Base-by-base conservation (phyloP, 30 jellyfish, hydroid and myxozoan species). In the Pelagia noctiluca region DNA sequence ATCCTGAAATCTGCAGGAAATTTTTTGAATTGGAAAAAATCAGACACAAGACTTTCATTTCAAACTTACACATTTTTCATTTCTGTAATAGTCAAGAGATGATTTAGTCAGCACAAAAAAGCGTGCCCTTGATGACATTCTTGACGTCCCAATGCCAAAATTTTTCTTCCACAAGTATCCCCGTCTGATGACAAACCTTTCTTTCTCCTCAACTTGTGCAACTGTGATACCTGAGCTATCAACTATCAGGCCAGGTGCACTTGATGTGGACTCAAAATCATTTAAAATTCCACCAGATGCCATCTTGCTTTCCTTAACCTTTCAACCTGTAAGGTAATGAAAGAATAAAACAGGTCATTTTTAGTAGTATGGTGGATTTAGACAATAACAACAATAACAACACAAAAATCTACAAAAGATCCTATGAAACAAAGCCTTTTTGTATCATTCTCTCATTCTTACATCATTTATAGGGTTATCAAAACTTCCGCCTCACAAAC, bases 31-130 rank as follows among this genome's bases (percentile, higher is more conserved):
- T n/a, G n/a, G n/a, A n/a, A n/a, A n/a, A n/a, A n/a, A n/a, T n/a
- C n/a, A n/a, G n/a, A n/a, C n/a, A n/a, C n/a, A n/a, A 48, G n/a
- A 48, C 13, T 48, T n/a, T n/a, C n/a, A n/a, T n/a, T n/a, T n/a
- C 10, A 60, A 22, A 63, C 97, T 82, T 82, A 89, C 97, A 64
- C 97, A 89, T 64, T 80, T 89, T 38, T 89, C 91, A 74, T 89
- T 89, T 32, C 94, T 73, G 63, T 89, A 89, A 75, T 68, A 89
- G 24, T 89, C 97, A 21, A 89, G 82, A 3, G 88, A 63, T 28
- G 88, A 77, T 29, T 63, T 81, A 12, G 90, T 89, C 86, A 89
- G 50, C 63, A 89, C 97, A 49, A 49, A 87, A 46, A 77, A 87
- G 29, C 78, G 68, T 16, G 92, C 76, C 16, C 86, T 65, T 42